These are phyloP conservation scores for Hippocampus kuda DNA, from an alignment of 2,797 vertebrate genomes.

Conservation along the genomic window DNA sequence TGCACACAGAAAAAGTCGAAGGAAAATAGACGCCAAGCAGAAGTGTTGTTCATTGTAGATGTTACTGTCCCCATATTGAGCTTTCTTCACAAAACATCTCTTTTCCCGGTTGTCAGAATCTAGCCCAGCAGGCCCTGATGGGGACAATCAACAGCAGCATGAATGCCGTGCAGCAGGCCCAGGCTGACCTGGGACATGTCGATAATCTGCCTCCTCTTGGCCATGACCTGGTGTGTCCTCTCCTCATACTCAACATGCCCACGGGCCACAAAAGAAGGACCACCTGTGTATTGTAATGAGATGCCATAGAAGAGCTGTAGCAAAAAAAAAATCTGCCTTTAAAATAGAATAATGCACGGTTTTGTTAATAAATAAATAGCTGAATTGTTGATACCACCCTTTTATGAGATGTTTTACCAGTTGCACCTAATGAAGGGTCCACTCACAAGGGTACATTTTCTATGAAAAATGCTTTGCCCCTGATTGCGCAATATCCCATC, in stretches of 20 bases:
- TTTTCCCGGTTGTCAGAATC: constrained; percentile 68
- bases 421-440: background rate
- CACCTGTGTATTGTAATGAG: background rate
- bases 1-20: too few species aligned
- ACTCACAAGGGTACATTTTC: background rate
- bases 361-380: background rate
- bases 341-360: background rate
- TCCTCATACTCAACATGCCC: background rate
- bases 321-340: background rate
- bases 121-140: constrained; percentile 95
- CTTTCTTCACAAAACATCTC: constrained; percentile 13
- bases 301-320: constrained; percentile 30
- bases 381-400: background rate
- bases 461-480: constrained; percentile 15
- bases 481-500: background rate
- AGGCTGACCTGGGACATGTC: constrained; percentile 83
- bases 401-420: background rate
- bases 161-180: constrained; percentile 93
- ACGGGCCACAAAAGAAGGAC: background rate
- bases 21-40: too few species aligned
- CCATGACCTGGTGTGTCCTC: constrained; percentile 85
- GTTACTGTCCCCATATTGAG: background rate
- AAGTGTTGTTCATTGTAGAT: background rate
- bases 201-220: constrained; percentile 91
- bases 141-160: constrained; percentile 97